Conservation (phyloP, 2,888 invertebrate genomes). For the Tinea trinotella region DNA sequence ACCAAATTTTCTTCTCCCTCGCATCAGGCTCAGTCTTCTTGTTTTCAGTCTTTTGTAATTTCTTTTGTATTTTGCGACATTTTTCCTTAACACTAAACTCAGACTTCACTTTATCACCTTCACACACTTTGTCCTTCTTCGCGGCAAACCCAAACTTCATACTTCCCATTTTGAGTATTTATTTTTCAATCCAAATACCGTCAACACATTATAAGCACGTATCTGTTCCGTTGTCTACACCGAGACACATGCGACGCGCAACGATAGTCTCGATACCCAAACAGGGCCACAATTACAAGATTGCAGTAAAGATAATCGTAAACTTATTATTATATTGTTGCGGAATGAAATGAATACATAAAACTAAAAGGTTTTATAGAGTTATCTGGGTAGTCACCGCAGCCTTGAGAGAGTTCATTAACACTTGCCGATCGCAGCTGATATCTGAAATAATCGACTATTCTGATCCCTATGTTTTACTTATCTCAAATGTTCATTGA, state of each 20-base stretch:
- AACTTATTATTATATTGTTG: slow-evolving; percentile 51
- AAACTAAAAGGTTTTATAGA: slow-evolving; percentile 67
- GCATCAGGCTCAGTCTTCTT: slow-evolving; percentile 55
- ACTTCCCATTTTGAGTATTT: slow-evolving; percentile 51
- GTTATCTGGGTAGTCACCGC: slow-evolving; percentile 53
- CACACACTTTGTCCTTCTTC: slow-evolving; percentile 54
- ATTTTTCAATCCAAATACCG: slow-evolving; percentile 25
- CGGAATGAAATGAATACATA: slow-evolving; percentile 57
- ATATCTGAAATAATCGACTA: slow-evolving; percentile 60
- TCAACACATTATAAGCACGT: background rate
- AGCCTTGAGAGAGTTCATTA: slow-evolving; percentile 62
- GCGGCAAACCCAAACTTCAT: slow-evolving; percentile 56
- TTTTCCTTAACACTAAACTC: slow-evolving; percentile 66
- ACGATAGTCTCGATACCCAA: slow-evolving; percentile 33
- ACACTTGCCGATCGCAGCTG: slow-evolving; percentile 37
- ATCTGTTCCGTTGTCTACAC: background rate
- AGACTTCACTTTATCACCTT: slow-evolving; percentile 42
- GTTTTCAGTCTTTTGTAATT: slow-evolving; percentile 65
- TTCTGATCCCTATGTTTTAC: slow-evolving; percentile 38
- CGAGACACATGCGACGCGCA: slow-evolving; percentile 24
- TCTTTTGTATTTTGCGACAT: slow-evolving; percentile 60
- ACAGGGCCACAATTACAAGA: slow-evolving; percentile 41
- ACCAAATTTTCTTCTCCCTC: slow-evolving; percentile 65
- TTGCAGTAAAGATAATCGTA: slow-evolving; percentile 58
- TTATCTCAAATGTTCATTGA: slow-evolving; percentile 19